Evolutionary conservation across 2,888 invertebrate species (phyloP).

Genomic region (Andrena praecox): DNA sequence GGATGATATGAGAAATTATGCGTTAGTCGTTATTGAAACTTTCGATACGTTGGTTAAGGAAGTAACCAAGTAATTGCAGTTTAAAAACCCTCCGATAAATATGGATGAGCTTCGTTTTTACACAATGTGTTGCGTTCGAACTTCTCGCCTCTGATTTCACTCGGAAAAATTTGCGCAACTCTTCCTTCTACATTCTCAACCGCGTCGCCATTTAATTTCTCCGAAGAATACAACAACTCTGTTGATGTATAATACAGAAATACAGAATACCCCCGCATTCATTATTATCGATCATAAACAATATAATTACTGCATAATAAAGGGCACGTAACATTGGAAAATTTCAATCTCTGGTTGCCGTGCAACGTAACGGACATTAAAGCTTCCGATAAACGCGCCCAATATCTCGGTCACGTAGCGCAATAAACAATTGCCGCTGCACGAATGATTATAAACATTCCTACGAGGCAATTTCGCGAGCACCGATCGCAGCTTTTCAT

Average conservation of each 20-base stretch:
- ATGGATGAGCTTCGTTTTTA: constrained; percentile 13
- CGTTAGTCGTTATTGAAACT: background rate
- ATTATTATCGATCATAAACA: no score
- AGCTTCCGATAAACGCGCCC: background rate
- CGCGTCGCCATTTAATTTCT: background rate
- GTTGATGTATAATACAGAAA: no score
- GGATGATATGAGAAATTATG: background rate
- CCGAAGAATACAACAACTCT: background rate
- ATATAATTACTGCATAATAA: background rate
- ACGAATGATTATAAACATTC: constrained; percentile 25
- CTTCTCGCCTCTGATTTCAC: constrained; percentile 2
- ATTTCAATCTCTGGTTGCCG: background rate
- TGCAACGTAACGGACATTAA: background rate
- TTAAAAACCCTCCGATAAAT: background rate
- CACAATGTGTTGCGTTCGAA: constrained; percentile 8
- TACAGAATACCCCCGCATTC: no score
- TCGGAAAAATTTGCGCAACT: background rate
- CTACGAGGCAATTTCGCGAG: constrained; percentile 7
- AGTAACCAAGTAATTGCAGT: constrained; percentile 8
- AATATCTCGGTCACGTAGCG: constrained; percentile 30
- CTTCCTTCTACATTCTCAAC: background rate
- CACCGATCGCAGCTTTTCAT: constrained; percentile 7
- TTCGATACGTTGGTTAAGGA: background rate
- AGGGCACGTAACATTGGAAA: background rate
- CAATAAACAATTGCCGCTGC: constrained; percentile 21